A percentile compares a stretch with the other conserved stretches of the same genome.
phyloP scores from a whole-genome alignment of 2,888 invertebrate genomes.

The Drosophila percnosoma region DNA sequence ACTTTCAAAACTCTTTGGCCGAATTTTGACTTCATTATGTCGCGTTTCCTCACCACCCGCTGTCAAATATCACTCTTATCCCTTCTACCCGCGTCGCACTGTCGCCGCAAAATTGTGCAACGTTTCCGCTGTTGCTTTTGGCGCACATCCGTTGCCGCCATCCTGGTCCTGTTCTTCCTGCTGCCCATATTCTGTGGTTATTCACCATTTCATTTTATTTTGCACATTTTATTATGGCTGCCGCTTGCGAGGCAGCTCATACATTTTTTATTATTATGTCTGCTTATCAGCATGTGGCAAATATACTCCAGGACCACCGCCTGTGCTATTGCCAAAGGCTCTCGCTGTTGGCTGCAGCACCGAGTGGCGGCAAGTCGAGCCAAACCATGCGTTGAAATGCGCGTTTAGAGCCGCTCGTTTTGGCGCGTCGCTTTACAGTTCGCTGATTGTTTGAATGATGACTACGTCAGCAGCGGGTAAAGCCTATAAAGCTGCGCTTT shows the following conservation, averaged over 20 bases:
- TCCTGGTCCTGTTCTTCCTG: slow-evolving; percentile 33
- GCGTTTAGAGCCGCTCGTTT: slow-evolving; percentile 76
- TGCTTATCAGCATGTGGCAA: slow-evolving; percentile 79
- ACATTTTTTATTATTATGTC: slow-evolving; percentile 79
- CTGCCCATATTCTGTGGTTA: slow-evolving; percentile 55
- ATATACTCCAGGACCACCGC: slow-evolving; percentile 69
- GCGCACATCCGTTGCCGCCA: slow-evolving; percentile 75
- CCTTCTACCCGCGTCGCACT: slow-evolving; percentile 33
- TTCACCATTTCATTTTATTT: slow-evolving; percentile 77
- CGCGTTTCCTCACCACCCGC: slow-evolving; percentile 47
- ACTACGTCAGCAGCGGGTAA: slow-evolving; percentile 54
- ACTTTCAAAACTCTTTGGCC: slow-evolving; percentile 72
- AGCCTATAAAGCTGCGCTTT: slow-evolving; percentile 67
- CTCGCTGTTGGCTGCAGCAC: slow-evolving; percentile 16
- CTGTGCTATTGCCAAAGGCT: slow-evolving; percentile 26
- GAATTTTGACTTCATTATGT: slow-evolving; percentile 78
- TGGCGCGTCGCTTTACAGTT: slow-evolving; percentile 74
- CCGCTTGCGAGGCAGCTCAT: slow-evolving; percentile 70
- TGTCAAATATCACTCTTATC: background rate
- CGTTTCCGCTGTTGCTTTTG: slow-evolving; percentile 75
- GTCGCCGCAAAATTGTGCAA: slow-evolving; percentile 78
- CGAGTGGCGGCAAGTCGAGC: slow-evolving; percentile 21
- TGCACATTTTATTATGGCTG: slow-evolving; percentile 78
- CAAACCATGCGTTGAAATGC: slow-evolving; percentile 75
- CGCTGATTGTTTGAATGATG: slow-evolving; percentile 79